These are phyloP conservation scores for Acronicta alni DNA, from an alignment of 2,888 invertebrate genomes.

Conservation along the genomic window DNA sequence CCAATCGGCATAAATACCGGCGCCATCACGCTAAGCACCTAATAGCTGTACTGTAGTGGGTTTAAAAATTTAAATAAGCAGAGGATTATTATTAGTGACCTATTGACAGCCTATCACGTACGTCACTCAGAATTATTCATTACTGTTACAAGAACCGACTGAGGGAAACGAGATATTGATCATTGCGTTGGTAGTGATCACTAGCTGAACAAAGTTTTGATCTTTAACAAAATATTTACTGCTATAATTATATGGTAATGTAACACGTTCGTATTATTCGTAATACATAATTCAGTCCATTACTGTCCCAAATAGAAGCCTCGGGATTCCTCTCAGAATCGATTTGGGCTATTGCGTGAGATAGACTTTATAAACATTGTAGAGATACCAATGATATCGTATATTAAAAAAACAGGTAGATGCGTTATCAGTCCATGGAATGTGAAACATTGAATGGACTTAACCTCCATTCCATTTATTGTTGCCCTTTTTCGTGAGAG, in stretches of 20 bases:
- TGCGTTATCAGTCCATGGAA: too few relatives aligned
- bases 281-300: not conserved
- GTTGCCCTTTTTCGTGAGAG: too few relatives aligned
- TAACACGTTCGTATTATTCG: not conserved
- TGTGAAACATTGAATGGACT: too few relatives aligned
- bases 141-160: slow-evolving; percentile 18
- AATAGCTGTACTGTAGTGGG: slow-evolving; percentile 32
- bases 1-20: slow-evolving; percentile 44
- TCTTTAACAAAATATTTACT: slow-evolving; percentile 21
- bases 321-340: not conserved
- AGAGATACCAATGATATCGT: too few relatives aligned
- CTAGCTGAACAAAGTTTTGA: slow-evolving; percentile 15
- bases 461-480: not conserved
- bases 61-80: slow-evolving; percentile 42
- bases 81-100: slow-evolving; percentile 41
- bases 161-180: slow-evolving; percentile 27
- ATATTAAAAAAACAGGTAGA: too few relatives aligned
- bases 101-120: slow-evolving; percentile 36
- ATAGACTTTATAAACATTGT: too few relatives aligned
- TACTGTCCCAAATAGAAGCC: not conserved
- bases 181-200: slow-evolving; percentile 9
- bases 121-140: slow-evolving; percentile 32
- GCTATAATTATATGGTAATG: slow-evolving; percentile 1
- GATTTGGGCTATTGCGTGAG: too few relatives aligned
- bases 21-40: slow-evolving; percentile 40